Evolutionary conservation across 2,113 vertebrate genomes (phyloP), one percentile per base, ranked within the genome.

Genomic region (Taurulus bubalis): DNA sequence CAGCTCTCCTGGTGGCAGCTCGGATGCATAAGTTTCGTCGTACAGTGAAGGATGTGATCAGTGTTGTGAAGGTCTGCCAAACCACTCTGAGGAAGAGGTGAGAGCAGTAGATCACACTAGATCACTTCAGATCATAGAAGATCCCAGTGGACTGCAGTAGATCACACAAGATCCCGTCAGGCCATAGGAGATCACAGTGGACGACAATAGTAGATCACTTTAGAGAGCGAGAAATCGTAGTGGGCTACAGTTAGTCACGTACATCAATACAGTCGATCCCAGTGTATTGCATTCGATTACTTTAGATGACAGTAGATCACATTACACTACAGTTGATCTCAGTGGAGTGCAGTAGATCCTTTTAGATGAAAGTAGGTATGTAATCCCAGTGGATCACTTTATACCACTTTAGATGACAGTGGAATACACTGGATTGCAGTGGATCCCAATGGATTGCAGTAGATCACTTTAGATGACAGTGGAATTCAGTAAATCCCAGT

Each of bases 1-100:
- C 87, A 99, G 98, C 98, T 26, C 96, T 99, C 53, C 94, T 99
- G 36, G 97, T 99, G 8, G 98, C 98, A 0, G 97, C 98, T n/a
- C 95, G 98, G 87, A 99, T 99, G 98, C 98, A 99, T 30, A 98
- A 98, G 89, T 99, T 99, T 87, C 96, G 97, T 36, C 96, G 97
- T 4, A 99, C 98, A 0, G 96, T 99, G 80, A 99, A 98, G 83
- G 98, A 99, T 69, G 96, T 99, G 86, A 98, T 99, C 89, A 85
- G 97, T 1, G 98, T 99, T 91, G 98, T 99, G 84, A 99, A 99
- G 91, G 98, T 99, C 74, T 99, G 98, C 30, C 98, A 99, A 89
- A 97, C 98, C 51, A 99, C 98, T 0, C 94, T 99, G 79, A 96
- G 98, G 80, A 99, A 99, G 94, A 98, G 98, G 98, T 99, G 83